phyloP scores from a whole-genome alignment of 2,797 vertebrate genomes.

The Scleropages formosus region DNA sequence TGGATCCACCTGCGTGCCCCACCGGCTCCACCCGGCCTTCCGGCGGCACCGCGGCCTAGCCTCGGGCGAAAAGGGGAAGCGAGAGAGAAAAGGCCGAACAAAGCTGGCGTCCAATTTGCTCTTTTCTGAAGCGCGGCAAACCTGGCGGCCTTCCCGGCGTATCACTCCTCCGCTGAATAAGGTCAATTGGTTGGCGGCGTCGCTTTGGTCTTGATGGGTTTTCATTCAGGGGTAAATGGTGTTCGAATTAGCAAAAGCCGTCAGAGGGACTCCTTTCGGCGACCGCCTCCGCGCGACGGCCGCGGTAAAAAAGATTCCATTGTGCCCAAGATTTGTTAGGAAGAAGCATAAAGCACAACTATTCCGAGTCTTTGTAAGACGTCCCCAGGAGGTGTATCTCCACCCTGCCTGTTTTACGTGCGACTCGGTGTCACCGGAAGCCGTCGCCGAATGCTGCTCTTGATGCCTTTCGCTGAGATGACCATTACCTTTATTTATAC shows the following conservation, averaged over 20 bases:
- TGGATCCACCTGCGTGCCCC: not conserved
- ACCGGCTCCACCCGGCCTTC: constrained; percentile 9
- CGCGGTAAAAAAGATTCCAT: constrained; percentile 54
- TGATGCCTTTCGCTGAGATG: too few relatives aligned
- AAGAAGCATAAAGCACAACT: not conserved
- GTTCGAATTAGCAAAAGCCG: constrained; percentile 75
- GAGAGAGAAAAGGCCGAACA: constrained; percentile 57
- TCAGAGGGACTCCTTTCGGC: constrained; percentile 62
- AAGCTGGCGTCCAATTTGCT: constrained; percentile 76
- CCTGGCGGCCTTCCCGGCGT: constrained; percentile 76
- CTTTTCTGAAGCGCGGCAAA: constrained; percentile 71
- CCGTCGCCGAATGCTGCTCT: not conserved
- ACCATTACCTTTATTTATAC: too few relatives aligned
- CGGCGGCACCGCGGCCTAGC: constrained; percentile 49
- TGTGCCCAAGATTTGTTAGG: not conserved
- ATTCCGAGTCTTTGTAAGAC: not conserved
- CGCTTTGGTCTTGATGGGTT: constrained; percentile 71
- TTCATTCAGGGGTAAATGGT: constrained; percentile 72
- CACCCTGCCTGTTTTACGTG: not conserved
- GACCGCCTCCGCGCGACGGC: constrained; percentile 65
- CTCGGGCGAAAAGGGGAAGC: constrained; percentile 47
- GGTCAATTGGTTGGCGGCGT: constrained; percentile 68
- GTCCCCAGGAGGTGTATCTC: not conserved
- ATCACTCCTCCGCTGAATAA: constrained; percentile 71
- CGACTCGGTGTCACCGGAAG: not conserved